These are phyloP conservation scores for Lepilemur septentrionalis DNA, from an alignment of 2,797 vertebrate species.

Conservation along the genomic window DNA sequence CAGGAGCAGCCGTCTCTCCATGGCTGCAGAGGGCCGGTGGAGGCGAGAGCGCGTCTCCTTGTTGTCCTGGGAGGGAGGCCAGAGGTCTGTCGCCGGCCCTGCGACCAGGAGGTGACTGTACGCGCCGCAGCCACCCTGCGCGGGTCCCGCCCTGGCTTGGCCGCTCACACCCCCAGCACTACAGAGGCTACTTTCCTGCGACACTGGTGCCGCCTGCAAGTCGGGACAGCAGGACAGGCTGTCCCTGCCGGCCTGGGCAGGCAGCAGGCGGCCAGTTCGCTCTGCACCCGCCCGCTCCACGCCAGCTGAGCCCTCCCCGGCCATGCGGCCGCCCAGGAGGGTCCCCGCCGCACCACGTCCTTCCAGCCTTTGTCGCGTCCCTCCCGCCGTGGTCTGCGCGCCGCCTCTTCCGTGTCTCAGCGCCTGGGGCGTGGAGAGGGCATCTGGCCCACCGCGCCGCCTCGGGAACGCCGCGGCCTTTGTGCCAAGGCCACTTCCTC, in stretches of 20 bases:
- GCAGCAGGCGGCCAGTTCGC: accelerated
- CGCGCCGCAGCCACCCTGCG: accelerated
- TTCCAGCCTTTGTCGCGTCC: not conserved
- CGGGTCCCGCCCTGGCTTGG: too few species aligned
- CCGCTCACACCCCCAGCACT: not conserved
- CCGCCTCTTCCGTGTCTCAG: not conserved
- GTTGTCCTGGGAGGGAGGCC: not conserved
- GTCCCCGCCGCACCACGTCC: accelerated
- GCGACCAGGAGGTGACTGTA: not conserved
- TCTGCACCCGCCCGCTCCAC: not conserved
- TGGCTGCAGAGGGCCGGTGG: accelerated
- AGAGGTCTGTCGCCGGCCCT: not conserved
- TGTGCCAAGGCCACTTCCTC: not conserved
- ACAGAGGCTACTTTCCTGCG: not conserved
- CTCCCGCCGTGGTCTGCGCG: accelerated
- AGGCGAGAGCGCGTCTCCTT: not conserved
- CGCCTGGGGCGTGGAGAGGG: not conserved
- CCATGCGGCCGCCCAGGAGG: not conserved
- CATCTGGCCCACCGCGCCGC: not conserved
- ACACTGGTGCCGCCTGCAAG: not conserved
- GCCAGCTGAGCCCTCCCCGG: not conserved
- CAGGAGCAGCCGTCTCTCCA: not conserved
- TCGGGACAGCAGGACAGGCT: accelerated
- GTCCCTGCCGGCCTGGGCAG: not conserved
- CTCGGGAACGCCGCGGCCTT: not conserved